A percentile compares a stretch with the other conserved stretches of the same genome.
Conservation (phyloP, 2,888 invertebrate species). For the Hirtodrosophila alboralis region DNA sequence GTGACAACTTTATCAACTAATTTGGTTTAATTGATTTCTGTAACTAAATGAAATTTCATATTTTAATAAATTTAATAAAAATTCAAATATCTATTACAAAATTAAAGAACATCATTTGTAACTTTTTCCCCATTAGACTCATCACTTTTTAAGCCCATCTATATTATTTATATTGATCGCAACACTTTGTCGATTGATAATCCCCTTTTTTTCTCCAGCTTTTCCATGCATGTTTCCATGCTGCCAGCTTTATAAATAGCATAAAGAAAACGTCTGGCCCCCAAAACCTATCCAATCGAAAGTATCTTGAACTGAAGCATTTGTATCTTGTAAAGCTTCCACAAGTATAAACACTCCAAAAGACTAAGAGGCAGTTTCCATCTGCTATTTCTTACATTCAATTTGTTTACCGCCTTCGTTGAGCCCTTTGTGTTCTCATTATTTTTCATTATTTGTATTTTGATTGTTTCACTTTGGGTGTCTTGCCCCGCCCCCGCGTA, state of each 20-base stretch:
- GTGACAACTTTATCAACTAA: no score
- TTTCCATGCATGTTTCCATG: constrained; percentile 27
- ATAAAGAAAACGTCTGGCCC: background rate
- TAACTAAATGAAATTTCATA: no score
- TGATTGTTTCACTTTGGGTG: constrained; percentile 32
- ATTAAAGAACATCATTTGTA: no score
- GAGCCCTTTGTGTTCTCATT: constrained; percentile 54
- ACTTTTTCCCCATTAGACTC: background rate
- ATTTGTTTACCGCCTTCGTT: constrained; percentile 19
- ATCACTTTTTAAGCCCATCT: background rate
- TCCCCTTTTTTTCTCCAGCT: constrained; percentile 20
- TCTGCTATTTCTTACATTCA: constrained; percentile 24
- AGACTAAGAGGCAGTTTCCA: constrained; percentile 23
- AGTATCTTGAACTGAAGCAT: constrained; percentile 32
- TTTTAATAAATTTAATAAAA: no score
- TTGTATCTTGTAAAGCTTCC: constrained; percentile 31
- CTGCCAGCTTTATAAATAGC: constrained; percentile 34
- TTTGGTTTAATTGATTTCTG: no score
- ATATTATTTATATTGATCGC: constrained; percentile 15
- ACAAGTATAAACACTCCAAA: constrained; percentile 40
- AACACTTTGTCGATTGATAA: constrained; percentile 26
- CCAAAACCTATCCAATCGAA: constrained; percentile 14
- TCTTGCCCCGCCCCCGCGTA: background rate
- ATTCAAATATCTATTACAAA: no score
- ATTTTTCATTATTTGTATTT: constrained; percentile 57